phyloP scores from a whole-genome alignment of 2,113 vertebrate species.

The Buteo buteo region DNA sequence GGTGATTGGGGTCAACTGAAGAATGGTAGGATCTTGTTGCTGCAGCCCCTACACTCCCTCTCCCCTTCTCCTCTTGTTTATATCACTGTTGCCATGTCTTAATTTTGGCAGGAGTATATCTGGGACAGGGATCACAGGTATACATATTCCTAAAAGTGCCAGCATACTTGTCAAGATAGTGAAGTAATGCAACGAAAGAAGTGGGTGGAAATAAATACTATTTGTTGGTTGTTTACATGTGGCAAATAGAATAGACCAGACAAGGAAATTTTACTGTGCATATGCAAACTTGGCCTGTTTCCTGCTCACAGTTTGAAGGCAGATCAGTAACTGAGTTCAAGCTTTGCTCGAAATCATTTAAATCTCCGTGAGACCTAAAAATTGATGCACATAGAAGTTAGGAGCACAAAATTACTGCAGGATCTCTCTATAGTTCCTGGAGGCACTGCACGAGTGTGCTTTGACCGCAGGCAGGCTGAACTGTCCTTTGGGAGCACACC shows the following conservation, averaged over 20 bases:
- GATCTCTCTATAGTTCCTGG: neutral
- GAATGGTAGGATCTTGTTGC: neutral
- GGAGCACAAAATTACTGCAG: neutral
- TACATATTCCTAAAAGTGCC: neutral
- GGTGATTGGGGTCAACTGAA: neutral
- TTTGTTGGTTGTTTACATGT: neutral
- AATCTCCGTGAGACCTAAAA: neutral
- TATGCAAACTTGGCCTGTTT: neutral
- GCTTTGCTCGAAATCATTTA: neutral
- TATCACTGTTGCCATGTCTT: neutral
- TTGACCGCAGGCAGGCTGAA: neutral
- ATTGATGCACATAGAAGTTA: neutral
- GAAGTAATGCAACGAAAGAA: neutral
- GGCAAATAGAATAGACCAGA: neutral
- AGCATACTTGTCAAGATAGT: neutral
- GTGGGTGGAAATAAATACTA: neutral
- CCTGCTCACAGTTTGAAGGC: neutral
- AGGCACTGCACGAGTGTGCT: fast-evolving
- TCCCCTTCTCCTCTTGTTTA: neutral
- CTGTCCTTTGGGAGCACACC: neutral
- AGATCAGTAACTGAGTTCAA: neutral
- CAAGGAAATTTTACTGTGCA: neutral
- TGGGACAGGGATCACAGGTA: neutral
- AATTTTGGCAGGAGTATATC: neutral
- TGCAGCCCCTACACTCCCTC: neutral